Evolutionary conservation across 2,797 vertebrate species (phyloP), one percentile per base, ranked within the genome.

Genomic region (Crenichthys baileyi): DNA sequence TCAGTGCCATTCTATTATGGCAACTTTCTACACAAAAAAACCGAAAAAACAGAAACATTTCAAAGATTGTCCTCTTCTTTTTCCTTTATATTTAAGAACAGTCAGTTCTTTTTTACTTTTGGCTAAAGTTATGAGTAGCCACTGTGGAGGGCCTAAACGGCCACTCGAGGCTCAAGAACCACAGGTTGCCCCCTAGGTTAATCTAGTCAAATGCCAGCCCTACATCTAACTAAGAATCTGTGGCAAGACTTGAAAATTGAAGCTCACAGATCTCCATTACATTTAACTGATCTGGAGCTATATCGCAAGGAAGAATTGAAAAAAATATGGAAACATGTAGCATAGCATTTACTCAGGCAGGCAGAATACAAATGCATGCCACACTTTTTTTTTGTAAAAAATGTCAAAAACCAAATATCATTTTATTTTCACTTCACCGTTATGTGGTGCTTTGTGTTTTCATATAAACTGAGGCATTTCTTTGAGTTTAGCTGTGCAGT

Each of bases 401-500:
- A 63, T 63, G 60, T 63, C 60, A 36, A 36, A 63, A 63, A 36
- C 60, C 16, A 61, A n/a, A 61, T 18, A 8, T 31, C 4, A 15
- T 31, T 16, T 16, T 8, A 31, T 31, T 7, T 31, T 2, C 26
- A 65, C 18, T 39, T 22, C 61, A 65, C 18, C 20, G 36, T 36
- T 36, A 63, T 63, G 31, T 63, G 6, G 31, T 63, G 61, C 31
- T 63, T 63, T 36, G 61, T 51, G 50, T 5, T 51, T 51, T 18
- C 50, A 18, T 15, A 51, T 51, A 18, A 51, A 61, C 77, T n/a
- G 36, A 68, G 70, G 61, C 16, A 41, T 36, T 51, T 67, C 46
- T 31, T 60, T 48, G 16, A 7, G 56, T 41, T 26, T 46, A 78
- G 56, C 44, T 31, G 13, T 70, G 71, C 20, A 75, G 68, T 78